Evolutionary conservation across 2,113 vertebrate species (phyloP).

Genomic region (Strigops habroptila): DNA sequence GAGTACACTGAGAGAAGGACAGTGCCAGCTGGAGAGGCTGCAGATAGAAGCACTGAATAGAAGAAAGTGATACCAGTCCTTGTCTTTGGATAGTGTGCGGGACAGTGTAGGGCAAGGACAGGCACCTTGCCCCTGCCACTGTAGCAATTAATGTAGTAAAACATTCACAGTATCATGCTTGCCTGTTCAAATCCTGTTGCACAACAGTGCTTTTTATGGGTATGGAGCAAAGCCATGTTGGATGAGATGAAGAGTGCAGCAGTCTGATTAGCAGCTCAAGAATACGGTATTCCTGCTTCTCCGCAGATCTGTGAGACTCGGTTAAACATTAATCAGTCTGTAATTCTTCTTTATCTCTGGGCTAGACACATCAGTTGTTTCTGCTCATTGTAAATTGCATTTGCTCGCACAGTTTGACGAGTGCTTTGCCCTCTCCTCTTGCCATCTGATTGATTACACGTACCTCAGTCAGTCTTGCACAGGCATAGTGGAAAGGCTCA

Average conservation of each 20-base stretch:
- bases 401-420: neutral
- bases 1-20: neutral
- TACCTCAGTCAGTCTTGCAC: neutral
- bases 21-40: neutral
- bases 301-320: neutral
- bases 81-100: neutral
- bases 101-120: neutral
- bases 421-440: neutral
- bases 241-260: neutral
- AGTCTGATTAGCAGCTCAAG: neutral
- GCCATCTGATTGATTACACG: neutral
- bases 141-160: neutral
- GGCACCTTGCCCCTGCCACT: neutral
- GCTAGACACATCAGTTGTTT: neutral
- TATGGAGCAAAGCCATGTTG: neutral
- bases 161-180: neutral
- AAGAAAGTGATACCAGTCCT: neutral
- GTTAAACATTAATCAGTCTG: conserved; percentile 9
- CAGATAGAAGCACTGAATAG: neutral
- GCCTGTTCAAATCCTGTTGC: neutral
- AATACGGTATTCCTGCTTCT: neutral
- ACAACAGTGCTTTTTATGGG: neutral
- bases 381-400: neutral
- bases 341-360: neutral
- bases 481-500: neutral